Percentiles rank a stretch among this genome's conserved stretches.
phyloP scores from a whole-genome alignment of 2,888 invertebrate genomes.

The Eudemis profundana region DNA sequence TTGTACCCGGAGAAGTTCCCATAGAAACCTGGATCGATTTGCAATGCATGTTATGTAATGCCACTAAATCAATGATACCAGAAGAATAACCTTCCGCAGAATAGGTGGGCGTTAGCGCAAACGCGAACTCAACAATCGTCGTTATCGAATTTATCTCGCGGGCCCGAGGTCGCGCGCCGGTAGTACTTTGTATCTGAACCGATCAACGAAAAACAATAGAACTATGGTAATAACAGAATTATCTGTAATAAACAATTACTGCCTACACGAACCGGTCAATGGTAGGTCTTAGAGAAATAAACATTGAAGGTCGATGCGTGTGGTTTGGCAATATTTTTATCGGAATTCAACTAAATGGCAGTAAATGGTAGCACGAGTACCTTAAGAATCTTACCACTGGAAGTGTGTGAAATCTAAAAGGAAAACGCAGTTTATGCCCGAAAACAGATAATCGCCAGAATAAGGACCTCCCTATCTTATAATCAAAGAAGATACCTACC shows the following conservation, averaged over 20 bases:
- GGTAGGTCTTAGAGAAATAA: conserved; percentile 34
- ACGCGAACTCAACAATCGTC: conserved; percentile 74
- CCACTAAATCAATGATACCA: conserved; percentile 33
- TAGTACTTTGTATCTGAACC: conserved; percentile 35
- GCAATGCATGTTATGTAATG: background rate
- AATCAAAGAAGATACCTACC: no score
- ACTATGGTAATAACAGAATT: conserved; percentile 53
- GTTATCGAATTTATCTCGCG: conserved; percentile 64
- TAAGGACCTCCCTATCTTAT: no score
- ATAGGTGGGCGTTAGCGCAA: conserved; percentile 63
- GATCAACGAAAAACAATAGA: conserved; percentile 57
- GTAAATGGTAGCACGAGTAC: no score
- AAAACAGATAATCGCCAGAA: no score
- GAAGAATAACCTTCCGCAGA: conserved; percentile 62
- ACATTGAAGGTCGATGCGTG: conserved; percentile 34
- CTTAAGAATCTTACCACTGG: no score
- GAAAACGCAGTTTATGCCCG: no score
- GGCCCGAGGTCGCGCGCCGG: conserved; percentile 34
- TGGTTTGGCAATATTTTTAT: conserved; percentile 14
- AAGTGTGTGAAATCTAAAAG: no score
- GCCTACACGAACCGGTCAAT: conserved; percentile 43
- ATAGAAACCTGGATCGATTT: background rate
- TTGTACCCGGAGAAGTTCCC: no score
- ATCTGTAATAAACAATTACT: conserved; percentile 55
- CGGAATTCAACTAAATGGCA: background rate